phyloP scores from a whole-genome alignment of 2,888 invertebrate genomes.

The Busseola fusca region DNA sequence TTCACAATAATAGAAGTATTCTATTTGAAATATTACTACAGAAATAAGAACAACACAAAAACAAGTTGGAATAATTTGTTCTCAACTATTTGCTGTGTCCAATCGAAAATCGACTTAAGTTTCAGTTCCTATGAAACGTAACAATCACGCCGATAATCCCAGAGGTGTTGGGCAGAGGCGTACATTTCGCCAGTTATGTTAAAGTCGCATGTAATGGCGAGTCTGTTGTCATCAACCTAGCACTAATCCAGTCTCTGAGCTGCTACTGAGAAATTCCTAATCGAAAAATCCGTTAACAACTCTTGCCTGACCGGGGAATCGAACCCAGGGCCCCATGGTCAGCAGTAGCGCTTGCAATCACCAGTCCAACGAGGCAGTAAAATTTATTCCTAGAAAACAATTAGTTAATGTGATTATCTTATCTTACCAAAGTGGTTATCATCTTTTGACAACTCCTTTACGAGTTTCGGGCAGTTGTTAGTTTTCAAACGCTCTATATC shows the following conservation, averaged over 20 bases:
- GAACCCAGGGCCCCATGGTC: neutral
- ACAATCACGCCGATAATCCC: neutral
- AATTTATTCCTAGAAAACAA: conserved; percentile 3
- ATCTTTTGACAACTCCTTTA: conserved; percentile 95
- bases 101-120: neutral
- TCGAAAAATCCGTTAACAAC: neutral
- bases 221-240: neutral
- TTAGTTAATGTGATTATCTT: neutral
- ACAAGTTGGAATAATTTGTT: conserved; percentile 1
- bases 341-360: neutral
- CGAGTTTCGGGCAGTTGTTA: conserved; percentile 97
- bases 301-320: neutral
- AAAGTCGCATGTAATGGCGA: neutral
- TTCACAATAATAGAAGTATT: conserved; percentile 3
- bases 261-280: neutral
- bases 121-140: neutral
- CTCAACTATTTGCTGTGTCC: neutral
- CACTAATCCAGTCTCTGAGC: neutral
- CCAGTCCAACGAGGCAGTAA: neutral
- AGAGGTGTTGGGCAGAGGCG: too few species aligned
- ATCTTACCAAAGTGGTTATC: conserved; percentile 94
- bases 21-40: neutral
- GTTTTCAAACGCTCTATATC: conserved; percentile 96
- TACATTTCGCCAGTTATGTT: neutral
- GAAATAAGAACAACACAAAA: neutral